These are phyloP conservation scores for Carlito syrichta DNA, from an alignment of 2,113 vertebrate genomes.

Conservation along the genomic window DNA sequence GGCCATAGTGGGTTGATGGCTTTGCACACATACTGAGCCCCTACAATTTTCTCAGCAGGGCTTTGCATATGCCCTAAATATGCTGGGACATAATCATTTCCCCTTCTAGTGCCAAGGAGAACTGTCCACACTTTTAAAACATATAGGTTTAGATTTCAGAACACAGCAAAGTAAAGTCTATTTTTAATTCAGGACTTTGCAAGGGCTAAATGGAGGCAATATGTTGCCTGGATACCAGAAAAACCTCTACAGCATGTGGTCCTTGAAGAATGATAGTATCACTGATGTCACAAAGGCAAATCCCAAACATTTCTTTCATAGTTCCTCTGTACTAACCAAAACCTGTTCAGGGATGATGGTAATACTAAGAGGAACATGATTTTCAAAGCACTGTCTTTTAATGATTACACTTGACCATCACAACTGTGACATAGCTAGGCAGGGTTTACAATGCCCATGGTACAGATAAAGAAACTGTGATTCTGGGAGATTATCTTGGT, in stretches of 20 bases:
- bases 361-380: background rate
- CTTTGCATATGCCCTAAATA: background rate
- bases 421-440: background rate
- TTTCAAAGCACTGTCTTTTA: background rate
- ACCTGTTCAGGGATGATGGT: background rate
- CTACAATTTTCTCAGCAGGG: background rate
- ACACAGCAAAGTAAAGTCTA: background rate
- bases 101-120: background rate
- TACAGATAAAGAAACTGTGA: background rate
- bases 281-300: background rate
- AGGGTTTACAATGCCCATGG: background rate
- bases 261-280: background rate
- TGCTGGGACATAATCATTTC: background rate
- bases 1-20: background rate
- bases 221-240: constrained; percentile 39
- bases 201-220: constrained; percentile 23
- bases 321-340: background rate
- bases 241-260: background rate
- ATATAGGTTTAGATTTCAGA: background rate
- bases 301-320: background rate
- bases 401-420: background rate
- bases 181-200: constrained; percentile 39
- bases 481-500: background rate
- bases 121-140: background rate
- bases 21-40: too few relatives aligned